Percentiles rank a stretch among this genome's conserved stretches.
Evolutionary conservation across 2,113 vertebrate species (phyloP).

Genomic region (Nesoenas mayeri): DNA sequence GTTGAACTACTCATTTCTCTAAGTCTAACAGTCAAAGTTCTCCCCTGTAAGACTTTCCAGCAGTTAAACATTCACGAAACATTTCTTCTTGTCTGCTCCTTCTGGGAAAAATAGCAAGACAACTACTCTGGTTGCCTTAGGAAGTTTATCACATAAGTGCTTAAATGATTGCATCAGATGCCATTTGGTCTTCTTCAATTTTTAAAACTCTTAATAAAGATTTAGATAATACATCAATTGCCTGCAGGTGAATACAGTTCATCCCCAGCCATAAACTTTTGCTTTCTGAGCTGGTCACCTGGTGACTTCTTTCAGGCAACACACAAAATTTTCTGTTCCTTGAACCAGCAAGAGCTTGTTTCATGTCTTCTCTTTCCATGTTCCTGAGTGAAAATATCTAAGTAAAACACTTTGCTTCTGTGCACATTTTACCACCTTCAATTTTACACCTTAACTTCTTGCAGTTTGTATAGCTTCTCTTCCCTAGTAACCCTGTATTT

Average conservation of each 20-base stretch:
- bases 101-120: background rate
- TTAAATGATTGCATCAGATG: background rate
- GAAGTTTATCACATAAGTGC: background rate
- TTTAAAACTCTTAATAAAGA: background rate
- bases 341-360: rapidly evolving
- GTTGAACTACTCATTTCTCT: background rate
- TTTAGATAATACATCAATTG: background rate
- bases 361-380: background rate
- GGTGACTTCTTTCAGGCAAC: background rate
- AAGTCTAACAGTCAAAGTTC: background rate
- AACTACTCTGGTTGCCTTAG: background rate
- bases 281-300: background rate
- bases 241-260: background rate
- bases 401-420: background rate
- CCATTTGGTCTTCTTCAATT: background rate
- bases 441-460: background rate
- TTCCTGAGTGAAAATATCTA: background rate
- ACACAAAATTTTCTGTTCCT: background rate
- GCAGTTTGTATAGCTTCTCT: background rate
- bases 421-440: background rate
- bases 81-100: background rate
- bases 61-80: background rate
- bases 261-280: background rate
- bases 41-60: background rate
- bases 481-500: background rate